Base-by-base conservation (phyloP, 2,797 vertebrate species). In the Peromyscus aztecus region DNA sequence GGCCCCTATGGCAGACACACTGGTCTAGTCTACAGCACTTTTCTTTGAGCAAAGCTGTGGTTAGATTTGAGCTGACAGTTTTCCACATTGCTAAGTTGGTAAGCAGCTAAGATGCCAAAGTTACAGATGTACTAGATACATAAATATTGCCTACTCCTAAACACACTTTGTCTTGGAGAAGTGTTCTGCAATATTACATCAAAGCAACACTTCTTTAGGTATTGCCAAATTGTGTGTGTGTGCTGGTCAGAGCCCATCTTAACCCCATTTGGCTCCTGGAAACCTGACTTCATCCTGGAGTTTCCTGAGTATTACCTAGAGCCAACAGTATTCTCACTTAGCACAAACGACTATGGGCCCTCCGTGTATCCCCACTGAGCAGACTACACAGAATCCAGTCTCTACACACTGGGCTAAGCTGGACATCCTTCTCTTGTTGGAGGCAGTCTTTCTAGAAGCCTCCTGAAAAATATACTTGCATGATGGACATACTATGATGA, bases 31-130 rank as follows among this genome's bases (percentile, higher is more conserved):
- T 57, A 89, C 46, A 37, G 43, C 34, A 24, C 71, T 85, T 23
- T 55, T 89, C 80, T 81, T 71, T 67, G 40, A 96, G 67, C 81
- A 86, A 67, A 89, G 52, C 59, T 94, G 0, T 46, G 49, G 76
- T 88, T 81, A 71, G 34, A 67, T 92, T 49, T 94, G 40, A 88
- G 75, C 86, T 91, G 90, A 90, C 85, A 6, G 43, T 97, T 96
- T 96, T 61, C 85, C 19, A 27, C 67, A 29, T 16, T 61, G 34
- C 21, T n/a, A 37, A 87, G 14, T 9, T 75, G 71, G 37, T 78
- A 37, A 86, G 43, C 90, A 29, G 61, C 59, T 82, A 89, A 63
- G 65, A 83, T 63, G 61, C 94, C 57, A 87, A 84, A 75, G 43
- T 80, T 85, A 81, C 1, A 77, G 82, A 80, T n/a, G 76, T 52